Conservation (phyloP, 2,797 vertebrate species). For the Basileuterus tristriatus region DNA sequence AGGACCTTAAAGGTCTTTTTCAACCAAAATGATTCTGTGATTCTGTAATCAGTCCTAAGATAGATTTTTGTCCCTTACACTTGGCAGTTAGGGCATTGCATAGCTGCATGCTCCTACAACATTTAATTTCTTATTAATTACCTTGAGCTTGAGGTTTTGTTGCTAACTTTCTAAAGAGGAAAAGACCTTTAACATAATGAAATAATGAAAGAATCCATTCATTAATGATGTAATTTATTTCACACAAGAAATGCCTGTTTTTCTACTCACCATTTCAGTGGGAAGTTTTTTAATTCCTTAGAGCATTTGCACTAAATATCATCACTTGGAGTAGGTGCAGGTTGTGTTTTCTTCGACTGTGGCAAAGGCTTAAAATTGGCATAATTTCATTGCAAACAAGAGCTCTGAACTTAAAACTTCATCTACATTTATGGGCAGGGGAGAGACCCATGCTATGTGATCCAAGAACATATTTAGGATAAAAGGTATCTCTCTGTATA, state of each 20-base stretch:
- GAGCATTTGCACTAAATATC: background rate
- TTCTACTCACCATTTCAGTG: background rate
- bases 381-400: background rate
- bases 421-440: background rate
- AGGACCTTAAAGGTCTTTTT: background rate
- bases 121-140: background rate
- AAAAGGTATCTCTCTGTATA: rapidly evolving
- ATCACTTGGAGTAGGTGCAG: background rate
- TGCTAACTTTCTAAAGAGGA: background rate
- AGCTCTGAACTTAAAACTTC: background rate
- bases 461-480: background rate
- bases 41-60: background rate
- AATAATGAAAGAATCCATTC: background rate
- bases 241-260: background rate
- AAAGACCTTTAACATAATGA: background rate
- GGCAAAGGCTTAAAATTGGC: background rate
- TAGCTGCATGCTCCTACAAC: background rate
- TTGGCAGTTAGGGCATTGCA: background rate
- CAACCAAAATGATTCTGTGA: background rate
- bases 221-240: background rate
- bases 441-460: background rate
- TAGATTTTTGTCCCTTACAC: background rate
- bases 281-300: background rate
- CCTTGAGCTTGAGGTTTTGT: background rate
- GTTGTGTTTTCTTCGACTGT: background rate